These are phyloP conservation scores for Silurus asotus DNA, from an alignment of 2,113 vertebrate species.

Conservation along the genomic window DNA sequence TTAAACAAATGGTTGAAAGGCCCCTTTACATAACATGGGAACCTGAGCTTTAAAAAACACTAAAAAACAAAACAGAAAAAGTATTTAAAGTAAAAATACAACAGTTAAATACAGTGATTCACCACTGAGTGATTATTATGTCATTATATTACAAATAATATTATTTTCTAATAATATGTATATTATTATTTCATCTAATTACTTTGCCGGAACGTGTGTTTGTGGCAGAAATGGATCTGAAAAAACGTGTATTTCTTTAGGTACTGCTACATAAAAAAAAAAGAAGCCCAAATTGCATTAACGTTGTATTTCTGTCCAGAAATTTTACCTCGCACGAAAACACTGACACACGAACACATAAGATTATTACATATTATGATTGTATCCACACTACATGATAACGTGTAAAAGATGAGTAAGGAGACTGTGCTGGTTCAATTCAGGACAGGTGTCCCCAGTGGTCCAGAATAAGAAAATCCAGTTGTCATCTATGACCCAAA, in stretches of 20 bases:
- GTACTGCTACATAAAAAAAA: too few relatives aligned
- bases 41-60: not conserved
- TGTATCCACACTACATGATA: not conserved
- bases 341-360: not conserved
- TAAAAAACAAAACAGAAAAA: not conserved
- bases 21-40: not conserved
- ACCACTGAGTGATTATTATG: too few relatives aligned
- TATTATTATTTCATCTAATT: too few relatives aligned
- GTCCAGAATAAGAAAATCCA: constrained; percentile 42
- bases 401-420: not conserved
- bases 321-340: not conserved
- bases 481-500: constrained; percentile 58
- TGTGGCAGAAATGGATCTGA: too few relatives aligned
- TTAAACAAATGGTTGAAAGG: not conserved
- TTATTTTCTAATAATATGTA: too few relatives aligned
- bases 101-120: too few relatives aligned
- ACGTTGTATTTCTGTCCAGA: not conserved
- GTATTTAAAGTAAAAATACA: not conserved
- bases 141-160: not conserved
- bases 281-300: too few relatives aligned
- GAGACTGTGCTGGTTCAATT: constrained; percentile 13
- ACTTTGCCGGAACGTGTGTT: too few relatives aligned
- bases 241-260: too few relatives aligned
- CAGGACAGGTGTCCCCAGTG: constrained; percentile 52
- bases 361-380: not conserved